phyloP scores from a whole-genome alignment of 2,888 invertebrate genomes.

The Lumbricus terrestris region DNA sequence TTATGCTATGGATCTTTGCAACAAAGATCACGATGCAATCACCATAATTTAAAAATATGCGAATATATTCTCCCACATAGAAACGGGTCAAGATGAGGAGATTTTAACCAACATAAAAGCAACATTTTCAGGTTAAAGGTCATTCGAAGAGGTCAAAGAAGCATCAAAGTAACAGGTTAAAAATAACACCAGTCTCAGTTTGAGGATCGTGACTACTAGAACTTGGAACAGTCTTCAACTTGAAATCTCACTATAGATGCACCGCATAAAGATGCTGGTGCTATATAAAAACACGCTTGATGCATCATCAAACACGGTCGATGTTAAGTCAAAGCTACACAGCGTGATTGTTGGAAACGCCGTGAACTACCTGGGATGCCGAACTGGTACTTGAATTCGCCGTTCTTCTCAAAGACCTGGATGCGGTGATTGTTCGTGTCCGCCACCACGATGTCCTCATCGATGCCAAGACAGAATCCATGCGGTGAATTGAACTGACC shows the following conservation, averaged over 20 bases:
- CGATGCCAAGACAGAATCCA: slow-evolving; percentile 90
- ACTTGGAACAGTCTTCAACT: neutral
- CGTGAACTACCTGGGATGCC: slow-evolving; percentile 76
- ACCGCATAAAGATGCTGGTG: too few relatives aligned
- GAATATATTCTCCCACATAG: neutral
- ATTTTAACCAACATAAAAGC: neutral
- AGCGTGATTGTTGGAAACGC: neutral
- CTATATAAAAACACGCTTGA: too few relatives aligned
- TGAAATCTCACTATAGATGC: neutral
- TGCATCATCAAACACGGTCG: too few relatives aligned
- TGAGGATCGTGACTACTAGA: neutral
- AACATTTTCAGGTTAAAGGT: neutral
- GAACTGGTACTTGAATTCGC: slow-evolving; percentile 88
- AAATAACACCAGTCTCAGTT: neutral
- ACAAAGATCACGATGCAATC: too few relatives aligned
- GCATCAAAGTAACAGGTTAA: neutral
- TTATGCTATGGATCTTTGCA: too few relatives aligned
- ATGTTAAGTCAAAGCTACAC: neutral
- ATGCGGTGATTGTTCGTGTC: slow-evolving; percentile 94
- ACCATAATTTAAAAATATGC: neutral
- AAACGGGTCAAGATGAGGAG: neutral
- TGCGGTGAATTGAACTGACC: slow-evolving; percentile 96
- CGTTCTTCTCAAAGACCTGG: slow-evolving; percentile 89
- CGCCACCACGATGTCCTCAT: slow-evolving; percentile 93
- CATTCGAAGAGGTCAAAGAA: too few relatives aligned